These are phyloP conservation scores for Hypanus sabinus DNA, from an alignment of 2,113 vertebrate genomes.

Conservation along the genomic window DNA sequence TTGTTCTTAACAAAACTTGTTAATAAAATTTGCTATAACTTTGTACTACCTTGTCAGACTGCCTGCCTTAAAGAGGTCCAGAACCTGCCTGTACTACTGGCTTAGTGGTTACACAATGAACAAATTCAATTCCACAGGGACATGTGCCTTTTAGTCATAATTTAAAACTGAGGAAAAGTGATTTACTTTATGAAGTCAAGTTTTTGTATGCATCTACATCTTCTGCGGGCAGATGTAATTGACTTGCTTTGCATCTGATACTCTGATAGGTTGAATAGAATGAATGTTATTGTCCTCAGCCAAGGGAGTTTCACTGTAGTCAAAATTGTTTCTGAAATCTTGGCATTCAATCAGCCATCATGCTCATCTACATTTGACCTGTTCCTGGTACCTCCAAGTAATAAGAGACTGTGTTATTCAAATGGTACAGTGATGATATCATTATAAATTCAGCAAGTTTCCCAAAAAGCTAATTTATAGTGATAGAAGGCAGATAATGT, in stretches of 20 bases:
- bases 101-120: not conserved
- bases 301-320: not conserved
- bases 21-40: too few species aligned
- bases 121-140: not conserved
- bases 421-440: not conserved
- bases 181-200: not conserved
- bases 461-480: not conserved
- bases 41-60: too few species aligned
- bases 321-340: not conserved
- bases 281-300: not conserved
- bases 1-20: too few species aligned
- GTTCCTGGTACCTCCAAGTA: not conserved
- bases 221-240: too few species aligned
- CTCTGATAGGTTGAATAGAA: not conserved
- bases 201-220: too few species aligned
- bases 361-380: not conserved
- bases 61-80: too few species aligned
- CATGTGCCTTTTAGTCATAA: not conserved
- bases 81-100: too few species aligned
- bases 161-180: not conserved
- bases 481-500: not conserved
- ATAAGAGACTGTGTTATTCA: not conserved
- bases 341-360: not conserved
- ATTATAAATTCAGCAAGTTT: not conserved
- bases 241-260: not conserved